Evolutionary conservation across 1,140 invertebrate genomes (phyloP), one percentile per base, ranked within the genome.

Genomic region (Scaptomyza graminum): DNA sequence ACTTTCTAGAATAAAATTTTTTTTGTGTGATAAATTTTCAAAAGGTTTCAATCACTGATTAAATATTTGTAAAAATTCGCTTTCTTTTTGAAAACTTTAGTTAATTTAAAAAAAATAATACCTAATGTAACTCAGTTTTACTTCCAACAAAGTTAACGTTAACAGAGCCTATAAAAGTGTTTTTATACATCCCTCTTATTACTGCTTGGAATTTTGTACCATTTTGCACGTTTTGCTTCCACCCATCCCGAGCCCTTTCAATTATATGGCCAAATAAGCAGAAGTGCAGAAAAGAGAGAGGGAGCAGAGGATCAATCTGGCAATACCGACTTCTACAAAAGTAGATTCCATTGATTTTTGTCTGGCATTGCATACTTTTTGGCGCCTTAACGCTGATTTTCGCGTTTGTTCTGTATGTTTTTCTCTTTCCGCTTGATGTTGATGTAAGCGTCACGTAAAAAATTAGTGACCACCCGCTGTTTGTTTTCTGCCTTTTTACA

Each of bases 391-490:
- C 61, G 60, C 70, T 77, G 79, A 82, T 82, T 82, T 82, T 69
- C 65, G 66, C 71, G 66, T 39, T 69, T 63, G 8, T 55, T 57
- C 44, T 22, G 18, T 22, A 22, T 22, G 2, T 22, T 22, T 22
- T 22, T 82, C 54, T 57, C 57, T 49, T 56, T 49, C 46, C 13
- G 0, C n/a, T 46, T 57, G 52, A n/a, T n/a, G 60, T 68, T 81
- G 76, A 76, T 77, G 77, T 56, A 61, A 55, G 69, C 73, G 82
- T 81, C 82, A 85, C 82, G 82, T 85, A 85, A 87, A 85, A 85
- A 85, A 85, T 87, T 82, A 87, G 74, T 85, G 78, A 82, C 78
- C 81, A 47, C 81, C 81, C 77, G 82, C 74, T 78, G 82, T 80
- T 79, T 67, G 72, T 51, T 77, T 50, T 54, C n/a, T n/a, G n/a